Percentiles rank a stretch among this genome's conserved stretches.
Conservation (phyloP, 2,797 vertebrate species). For the Arrhamphus sclerolepis region DNA sequence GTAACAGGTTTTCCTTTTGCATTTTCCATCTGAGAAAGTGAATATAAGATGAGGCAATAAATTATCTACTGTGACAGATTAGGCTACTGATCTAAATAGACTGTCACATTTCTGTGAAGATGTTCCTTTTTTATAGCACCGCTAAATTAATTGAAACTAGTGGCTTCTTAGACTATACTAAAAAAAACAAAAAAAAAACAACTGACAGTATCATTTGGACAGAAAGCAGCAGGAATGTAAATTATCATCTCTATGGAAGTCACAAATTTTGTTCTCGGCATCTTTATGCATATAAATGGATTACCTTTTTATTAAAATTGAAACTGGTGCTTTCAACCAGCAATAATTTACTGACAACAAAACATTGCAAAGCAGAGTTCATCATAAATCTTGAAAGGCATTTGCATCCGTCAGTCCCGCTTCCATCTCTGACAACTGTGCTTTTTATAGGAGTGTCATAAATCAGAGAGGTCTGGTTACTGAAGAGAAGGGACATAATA, state of each 20-base stretch:
- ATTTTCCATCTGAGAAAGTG: neutral
- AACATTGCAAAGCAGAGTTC: constrained; percentile 37
- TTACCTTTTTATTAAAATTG: constrained; percentile 24
- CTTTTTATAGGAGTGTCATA: constrained; percentile 61
- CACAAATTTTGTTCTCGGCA: neutral
- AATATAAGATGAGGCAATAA: neutral
- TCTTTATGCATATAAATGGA: constrained; percentile 14
- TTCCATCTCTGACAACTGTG: constrained; percentile 47
- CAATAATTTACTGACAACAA: constrained; percentile 34
- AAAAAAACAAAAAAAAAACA: neutral
- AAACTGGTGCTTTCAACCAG: constrained; percentile 27
- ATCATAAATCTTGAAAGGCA: constrained; percentile 62
- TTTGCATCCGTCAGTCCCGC: constrained; percentile 65
- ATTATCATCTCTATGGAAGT: neutral
- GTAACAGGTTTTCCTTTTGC: neutral
- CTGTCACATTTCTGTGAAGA: neutral
- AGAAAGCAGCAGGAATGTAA: neutral
- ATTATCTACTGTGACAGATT: neutral
- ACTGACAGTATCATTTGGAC: neutral
- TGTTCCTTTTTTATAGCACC: too few species aligned
- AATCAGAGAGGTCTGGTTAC: constrained; percentile 57
- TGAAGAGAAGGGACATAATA: constrained; percentile 47
- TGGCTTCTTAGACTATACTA: too few species aligned
- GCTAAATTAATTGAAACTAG: too few species aligned
- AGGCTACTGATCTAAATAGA: neutral